These are phyloP conservation scores for Aelia acuminata DNA, from an alignment of 2,888 invertebrate genomes.

Conservation along the genomic window DNA sequence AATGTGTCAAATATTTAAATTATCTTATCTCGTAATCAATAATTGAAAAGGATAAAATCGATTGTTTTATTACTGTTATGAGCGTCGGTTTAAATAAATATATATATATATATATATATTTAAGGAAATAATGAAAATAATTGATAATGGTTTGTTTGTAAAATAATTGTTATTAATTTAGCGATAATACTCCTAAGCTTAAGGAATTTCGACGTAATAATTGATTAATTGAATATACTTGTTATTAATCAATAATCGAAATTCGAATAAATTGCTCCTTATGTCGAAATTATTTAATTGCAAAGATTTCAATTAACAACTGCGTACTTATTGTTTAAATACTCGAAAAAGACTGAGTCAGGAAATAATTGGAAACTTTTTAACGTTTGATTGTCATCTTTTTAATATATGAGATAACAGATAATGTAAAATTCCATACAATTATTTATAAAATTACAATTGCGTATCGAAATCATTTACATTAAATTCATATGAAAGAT, in stretches of 20 bases:
- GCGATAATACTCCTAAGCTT: neutral
- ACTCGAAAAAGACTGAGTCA: neutral
- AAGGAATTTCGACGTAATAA: too few relatives aligned
- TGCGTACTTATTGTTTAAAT: neutral
- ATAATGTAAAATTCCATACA: too few relatives aligned
- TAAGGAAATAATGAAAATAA: neutral
- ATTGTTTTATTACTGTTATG: neutral
- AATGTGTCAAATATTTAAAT: neutral
- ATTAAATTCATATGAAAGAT: too few relatives aligned
- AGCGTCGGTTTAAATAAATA: neutral
- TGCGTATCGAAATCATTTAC: too few relatives aligned
- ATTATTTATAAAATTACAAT: too few relatives aligned
- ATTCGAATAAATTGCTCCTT: neutral
- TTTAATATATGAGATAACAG: too few relatives aligned
- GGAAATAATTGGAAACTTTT: neutral
- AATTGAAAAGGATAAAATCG: neutral
- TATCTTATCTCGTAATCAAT: neutral
- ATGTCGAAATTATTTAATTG: neutral
- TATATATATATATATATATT: too few relatives aligned
- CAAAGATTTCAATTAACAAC: neutral
- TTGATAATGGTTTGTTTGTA: neutral
- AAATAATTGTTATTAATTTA: neutral
- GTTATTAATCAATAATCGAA: neutral
- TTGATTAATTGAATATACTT: neutral
- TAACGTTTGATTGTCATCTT: too few relatives aligned